Conservation (phyloP, 2,888 invertebrate species). For the Creontiades dilutus region DNA sequence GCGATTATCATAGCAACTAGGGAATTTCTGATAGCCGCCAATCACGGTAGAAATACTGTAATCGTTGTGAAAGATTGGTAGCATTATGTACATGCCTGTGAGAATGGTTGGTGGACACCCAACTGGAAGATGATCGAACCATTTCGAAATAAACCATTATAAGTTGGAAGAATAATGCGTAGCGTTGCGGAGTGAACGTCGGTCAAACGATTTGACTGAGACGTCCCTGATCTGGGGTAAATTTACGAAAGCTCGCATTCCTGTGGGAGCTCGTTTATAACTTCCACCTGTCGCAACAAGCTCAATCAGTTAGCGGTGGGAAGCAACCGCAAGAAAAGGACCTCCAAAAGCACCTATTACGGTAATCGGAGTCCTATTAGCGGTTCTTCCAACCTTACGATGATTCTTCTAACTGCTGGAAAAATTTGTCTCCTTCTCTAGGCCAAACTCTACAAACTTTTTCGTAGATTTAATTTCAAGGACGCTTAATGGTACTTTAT, state of each 20-base stretch:
- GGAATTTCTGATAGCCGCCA: too few species aligned
- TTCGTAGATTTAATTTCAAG: too few species aligned
- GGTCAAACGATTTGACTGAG: background rate
- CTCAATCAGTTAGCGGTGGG: slow-evolving; percentile 14
- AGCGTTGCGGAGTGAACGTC: background rate
- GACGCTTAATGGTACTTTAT: too few species aligned
- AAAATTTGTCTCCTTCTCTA: too few species aligned
- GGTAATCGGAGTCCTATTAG: slow-evolving; percentile 9
- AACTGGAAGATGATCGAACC: background rate
- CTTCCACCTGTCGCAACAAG: background rate
- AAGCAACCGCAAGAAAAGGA: background rate
- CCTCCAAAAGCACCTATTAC: background rate
- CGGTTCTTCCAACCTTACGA: background rate
- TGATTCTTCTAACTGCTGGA: background rate
- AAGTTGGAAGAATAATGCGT: background rate
- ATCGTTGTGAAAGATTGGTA: too few species aligned
- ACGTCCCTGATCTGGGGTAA: background rate
- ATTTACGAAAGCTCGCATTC: slow-evolving; percentile 20
- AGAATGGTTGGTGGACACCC: background rate
- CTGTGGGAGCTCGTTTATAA: background rate
- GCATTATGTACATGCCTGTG: too few species aligned
- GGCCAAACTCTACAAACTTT: too few species aligned
- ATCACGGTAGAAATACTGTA: too few species aligned
- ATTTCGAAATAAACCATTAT: background rate
- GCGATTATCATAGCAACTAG: too few species aligned